Evolutionary conservation across 2,113 vertebrate genomes (phyloP).

Genomic region (Sinocyclocheilus maitianheensis): DNA sequence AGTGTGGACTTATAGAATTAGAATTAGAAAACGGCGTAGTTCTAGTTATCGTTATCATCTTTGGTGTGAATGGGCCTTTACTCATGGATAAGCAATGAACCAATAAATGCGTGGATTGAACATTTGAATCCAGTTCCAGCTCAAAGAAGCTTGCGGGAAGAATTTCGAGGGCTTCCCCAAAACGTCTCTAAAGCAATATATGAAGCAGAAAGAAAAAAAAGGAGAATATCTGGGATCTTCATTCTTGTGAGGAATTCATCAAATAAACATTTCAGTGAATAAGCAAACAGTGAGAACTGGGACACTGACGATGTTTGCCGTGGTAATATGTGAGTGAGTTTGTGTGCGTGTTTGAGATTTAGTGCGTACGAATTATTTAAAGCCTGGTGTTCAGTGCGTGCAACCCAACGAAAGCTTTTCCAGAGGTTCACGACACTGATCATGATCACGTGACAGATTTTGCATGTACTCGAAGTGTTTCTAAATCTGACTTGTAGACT

Average conservation of each 20-base stretch:
- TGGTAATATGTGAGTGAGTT: slow-evolving; percentile 37
- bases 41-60: neutral
- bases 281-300: neutral
- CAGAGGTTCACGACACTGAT: neutral
- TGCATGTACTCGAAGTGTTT: neutral
- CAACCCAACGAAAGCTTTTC: neutral
- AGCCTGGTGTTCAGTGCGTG: neutral
- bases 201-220: slow-evolving; percentile 64
- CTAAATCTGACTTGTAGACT: slow-evolving; percentile 29
- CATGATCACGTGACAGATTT: neutral
- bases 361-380: slow-evolving; percentile 58
- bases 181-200: slow-evolving; percentile 80
- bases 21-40: no score
- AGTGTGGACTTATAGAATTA: neutral
- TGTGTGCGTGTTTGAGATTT: slow-evolving; percentile 51
- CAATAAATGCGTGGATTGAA: slow-evolving; percentile 45
- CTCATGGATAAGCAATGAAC: neutral
- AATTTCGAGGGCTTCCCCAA: slow-evolving; percentile 67
- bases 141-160: slow-evolving; percentile 28
- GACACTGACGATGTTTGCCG: slow-evolving; percentile 12
- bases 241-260: slow-evolving; percentile 34
- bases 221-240: slow-evolving; percentile 19
- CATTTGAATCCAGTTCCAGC: slow-evolving; percentile 22
- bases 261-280: neutral
- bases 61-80: neutral